A percentile compares a stretch with the other conserved stretches of the same genome.
Conservation (phyloP, 2,888 invertebrate genomes). For the Silvanus unidentatus region DNA sequence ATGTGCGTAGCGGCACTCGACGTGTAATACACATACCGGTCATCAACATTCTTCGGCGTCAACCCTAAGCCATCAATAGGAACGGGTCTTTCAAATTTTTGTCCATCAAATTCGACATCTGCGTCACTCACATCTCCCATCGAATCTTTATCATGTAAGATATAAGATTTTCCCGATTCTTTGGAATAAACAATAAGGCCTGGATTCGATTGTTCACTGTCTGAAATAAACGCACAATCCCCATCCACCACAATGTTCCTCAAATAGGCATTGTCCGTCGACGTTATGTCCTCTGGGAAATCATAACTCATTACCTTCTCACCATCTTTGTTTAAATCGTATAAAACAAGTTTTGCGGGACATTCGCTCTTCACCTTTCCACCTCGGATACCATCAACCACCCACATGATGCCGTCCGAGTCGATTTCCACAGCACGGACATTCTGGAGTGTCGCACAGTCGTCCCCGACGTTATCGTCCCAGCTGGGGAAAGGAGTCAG, state of each 20-base stretch:
- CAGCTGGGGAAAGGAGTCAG: conserved; percentile 64
- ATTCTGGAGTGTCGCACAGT: conserved; percentile 62
- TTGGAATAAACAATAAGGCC: conserved; percentile 63
- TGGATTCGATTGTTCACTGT: conserved; percentile 60
- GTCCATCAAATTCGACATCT: conserved; percentile 35
- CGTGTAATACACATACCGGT: no score
- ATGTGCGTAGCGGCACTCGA: no score
- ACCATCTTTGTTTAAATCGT: conserved; percentile 57
- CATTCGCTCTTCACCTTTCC: conserved; percentile 51
- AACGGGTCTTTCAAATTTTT: no score
- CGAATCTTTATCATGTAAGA: conserved; percentile 54
- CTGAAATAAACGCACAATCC: conserved; percentile 61
- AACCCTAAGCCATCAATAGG: no score
- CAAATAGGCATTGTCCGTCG: conserved; percentile 59
- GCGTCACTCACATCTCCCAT: conserved; percentile 56
- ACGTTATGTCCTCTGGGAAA: conserved; percentile 55
- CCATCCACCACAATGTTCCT: conserved; percentile 35
- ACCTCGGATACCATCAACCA: conserved; percentile 60
- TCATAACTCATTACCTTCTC: conserved; percentile 52
- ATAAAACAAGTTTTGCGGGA: conserved; percentile 59
- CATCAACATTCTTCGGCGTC: no score
- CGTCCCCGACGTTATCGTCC: conserved; percentile 52
- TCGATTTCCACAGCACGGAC: conserved; percentile 70
- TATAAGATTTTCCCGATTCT: conserved; percentile 56
- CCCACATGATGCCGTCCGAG: conserved; percentile 60